Conservation (phyloP, 2,888 invertebrate genomes). For the Venusia cambrica region DNA sequence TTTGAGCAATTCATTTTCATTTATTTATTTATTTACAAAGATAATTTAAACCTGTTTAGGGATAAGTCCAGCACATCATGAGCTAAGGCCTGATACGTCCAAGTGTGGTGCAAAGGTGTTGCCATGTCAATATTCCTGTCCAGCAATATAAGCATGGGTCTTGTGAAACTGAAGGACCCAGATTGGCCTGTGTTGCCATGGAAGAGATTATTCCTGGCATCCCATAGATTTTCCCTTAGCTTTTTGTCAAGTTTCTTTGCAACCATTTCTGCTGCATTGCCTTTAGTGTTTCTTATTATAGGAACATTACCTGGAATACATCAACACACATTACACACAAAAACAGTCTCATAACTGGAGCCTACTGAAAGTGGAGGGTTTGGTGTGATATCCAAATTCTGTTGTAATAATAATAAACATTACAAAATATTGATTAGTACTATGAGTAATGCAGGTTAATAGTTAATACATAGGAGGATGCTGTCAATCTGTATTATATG, state of each 20-base stretch:
- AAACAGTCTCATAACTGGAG: too few species aligned
- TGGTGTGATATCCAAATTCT: too few species aligned
- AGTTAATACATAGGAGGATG: too few species aligned
- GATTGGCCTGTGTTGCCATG: conserved; percentile 90
- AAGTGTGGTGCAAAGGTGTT: conserved; percentile 98
- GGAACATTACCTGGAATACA: conserved; percentile 89
- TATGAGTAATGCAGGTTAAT: too few species aligned
- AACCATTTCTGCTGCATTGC: conserved; percentile 99
- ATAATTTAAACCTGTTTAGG: conserved; percentile 84
- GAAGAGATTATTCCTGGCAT: conserved; percentile 97
- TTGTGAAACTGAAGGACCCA: conserved; percentile 91
- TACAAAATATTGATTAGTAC: too few species aligned
- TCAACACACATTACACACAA: too few species aligned
- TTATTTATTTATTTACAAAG: neutral
- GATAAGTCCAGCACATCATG: conserved; percentile 97
- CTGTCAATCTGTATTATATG: too few species aligned
- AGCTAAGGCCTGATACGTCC: conserved; percentile 99
- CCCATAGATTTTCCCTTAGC: conserved; percentile 96
- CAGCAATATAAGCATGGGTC: conserved; percentile 94
- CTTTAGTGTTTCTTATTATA: conserved; percentile 94
- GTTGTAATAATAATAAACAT: too few species aligned
- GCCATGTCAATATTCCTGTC: conserved; percentile 98
- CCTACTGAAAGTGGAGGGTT: too few species aligned
- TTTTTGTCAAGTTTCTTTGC: conserved; percentile 98
- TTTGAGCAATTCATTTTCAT: too few species aligned